phyloP scores from a whole-genome alignment of 2,113 vertebrate species.

The Neolamprologus ventralis region DNA sequence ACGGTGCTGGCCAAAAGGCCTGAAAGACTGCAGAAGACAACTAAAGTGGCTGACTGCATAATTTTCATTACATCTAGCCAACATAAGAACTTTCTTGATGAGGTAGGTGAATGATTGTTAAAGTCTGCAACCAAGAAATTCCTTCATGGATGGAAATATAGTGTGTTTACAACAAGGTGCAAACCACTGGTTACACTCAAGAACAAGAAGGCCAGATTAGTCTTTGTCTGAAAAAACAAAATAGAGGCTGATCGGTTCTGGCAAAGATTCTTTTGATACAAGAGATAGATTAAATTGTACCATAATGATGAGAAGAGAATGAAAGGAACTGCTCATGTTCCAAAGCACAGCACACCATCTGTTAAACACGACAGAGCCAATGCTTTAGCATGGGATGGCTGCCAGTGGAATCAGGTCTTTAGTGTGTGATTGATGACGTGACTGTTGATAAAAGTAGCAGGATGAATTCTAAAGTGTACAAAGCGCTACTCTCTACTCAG shows the following conservation, averaged over 20 bases:
- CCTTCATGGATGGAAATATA: background rate
- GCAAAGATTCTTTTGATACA: background rate
- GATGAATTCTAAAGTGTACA: background rate
- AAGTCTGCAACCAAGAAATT: background rate
- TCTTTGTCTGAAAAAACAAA: rapidly evolving
- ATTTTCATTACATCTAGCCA: background rate
- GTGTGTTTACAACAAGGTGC: background rate
- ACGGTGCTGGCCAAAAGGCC: background rate
- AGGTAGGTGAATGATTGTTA: background rate
- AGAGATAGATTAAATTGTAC: background rate
- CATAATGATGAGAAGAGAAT: rapidly evolving
- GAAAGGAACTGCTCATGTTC: background rate
- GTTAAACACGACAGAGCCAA: background rate
- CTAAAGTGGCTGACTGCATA: background rate
- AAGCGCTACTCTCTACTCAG: background rate
- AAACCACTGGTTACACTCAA: background rate
- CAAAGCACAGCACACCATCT: background rate
- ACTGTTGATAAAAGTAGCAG: background rate
- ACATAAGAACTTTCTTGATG: background rate
- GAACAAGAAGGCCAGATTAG: background rate
- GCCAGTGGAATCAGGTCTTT: background rate
- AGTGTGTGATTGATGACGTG: background rate
- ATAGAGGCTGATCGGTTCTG: background rate
- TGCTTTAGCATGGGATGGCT: background rate
- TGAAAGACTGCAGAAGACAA: background rate